Evolutionary conservation across 2,113 vertebrate species (phyloP).

Genomic region (Plecotus auritus): DNA sequence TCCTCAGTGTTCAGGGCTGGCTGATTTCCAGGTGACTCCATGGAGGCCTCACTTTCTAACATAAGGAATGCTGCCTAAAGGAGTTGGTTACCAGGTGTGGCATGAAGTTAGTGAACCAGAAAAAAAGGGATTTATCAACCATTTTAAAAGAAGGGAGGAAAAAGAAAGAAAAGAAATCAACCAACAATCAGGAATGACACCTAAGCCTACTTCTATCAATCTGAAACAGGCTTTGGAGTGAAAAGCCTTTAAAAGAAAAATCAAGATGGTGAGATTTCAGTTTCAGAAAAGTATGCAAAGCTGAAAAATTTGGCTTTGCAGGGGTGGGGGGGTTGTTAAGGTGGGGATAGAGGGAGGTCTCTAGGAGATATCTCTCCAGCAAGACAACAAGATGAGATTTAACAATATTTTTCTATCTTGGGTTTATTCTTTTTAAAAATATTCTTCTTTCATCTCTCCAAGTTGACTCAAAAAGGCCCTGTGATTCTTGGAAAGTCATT

Average conservation of each 20-base stretch:
- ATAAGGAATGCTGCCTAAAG: slow-evolving; percentile 85
- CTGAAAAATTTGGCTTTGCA: slow-evolving; percentile 43
- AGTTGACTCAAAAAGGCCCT: slow-evolving; percentile 39
- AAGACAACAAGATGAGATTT: slow-evolving; percentile 1
- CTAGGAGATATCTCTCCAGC: neutral
- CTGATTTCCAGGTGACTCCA: slow-evolving; percentile 83
- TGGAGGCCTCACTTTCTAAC: slow-evolving; percentile 84
- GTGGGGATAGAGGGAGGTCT: neutral
- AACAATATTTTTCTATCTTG: neutral
- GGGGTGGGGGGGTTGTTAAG: too few species aligned
- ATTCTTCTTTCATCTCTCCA: neutral
- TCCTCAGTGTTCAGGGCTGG: slow-evolving; percentile 76
- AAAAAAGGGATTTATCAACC: slow-evolving; percentile 81
- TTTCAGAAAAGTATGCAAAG: slow-evolving; percentile 45
- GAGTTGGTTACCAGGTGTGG: slow-evolving; percentile 89
- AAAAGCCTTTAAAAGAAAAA: slow-evolving; percentile 66
- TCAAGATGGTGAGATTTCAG: slow-evolving; percentile 67
- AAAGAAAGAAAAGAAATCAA: neutral
- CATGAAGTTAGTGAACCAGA: slow-evolving; percentile 84
- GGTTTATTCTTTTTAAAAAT: neutral
- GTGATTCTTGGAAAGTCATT: slow-evolving; percentile 48
- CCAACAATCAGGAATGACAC: slow-evolving; percentile 50
- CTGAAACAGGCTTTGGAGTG: slow-evolving; percentile 55
- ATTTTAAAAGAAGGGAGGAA: slow-evolving; percentile 55
- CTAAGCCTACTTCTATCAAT: slow-evolving; percentile 72